Percentiles rank a stretch among this genome's conserved stretches.
Conservation (phyloP, 2,888 invertebrate genomes). For the Lochmaea crataegi region DNA sequence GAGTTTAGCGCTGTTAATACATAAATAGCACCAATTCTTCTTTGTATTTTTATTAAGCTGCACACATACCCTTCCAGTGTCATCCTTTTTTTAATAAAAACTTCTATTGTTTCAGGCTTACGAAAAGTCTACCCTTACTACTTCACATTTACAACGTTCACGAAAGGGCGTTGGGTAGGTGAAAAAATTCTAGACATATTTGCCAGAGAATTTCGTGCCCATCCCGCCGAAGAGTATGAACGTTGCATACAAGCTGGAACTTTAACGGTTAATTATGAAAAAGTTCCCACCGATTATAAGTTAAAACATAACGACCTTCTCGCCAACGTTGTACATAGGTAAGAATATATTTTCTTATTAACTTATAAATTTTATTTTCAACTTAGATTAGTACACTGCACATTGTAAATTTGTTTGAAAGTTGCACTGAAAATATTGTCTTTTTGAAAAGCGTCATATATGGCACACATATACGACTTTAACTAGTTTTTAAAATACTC, state of each 20-base stretch:
- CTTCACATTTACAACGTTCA: slow-evolving; percentile 96
- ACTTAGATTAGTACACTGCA: neutral
- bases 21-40: too few species aligned
- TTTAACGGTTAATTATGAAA: slow-evolving; percentile 92
- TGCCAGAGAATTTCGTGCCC: slow-evolving; percentile 92
- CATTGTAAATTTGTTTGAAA: neutral
- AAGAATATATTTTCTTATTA: slow-evolving; percentile 55
- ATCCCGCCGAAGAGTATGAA: slow-evolving; percentile 92
- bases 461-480: too few species aligned
- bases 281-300: slow-evolving; percentile 90
- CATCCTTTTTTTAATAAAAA: neutral
- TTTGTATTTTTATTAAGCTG: too few species aligned
- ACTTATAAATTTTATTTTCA: neutral
- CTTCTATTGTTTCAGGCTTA: slow-evolving; percentile 74
- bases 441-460: neutral
- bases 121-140: slow-evolving; percentile 97
- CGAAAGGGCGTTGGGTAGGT: slow-evolving; percentile 96
- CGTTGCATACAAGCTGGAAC: slow-evolving; percentile 92
- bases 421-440: neutral
- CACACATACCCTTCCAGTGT: too few species aligned
- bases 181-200: slow-evolving; percentile 93
- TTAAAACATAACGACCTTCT: slow-evolving; percentile 93
- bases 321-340: slow-evolving; percentile 96
- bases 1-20: too few species aligned
- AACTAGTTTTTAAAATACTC: neutral